phyloP scores from a whole-genome alignment of 2,113 vertebrate genomes.

The Hydrolagus affinis region DNA sequence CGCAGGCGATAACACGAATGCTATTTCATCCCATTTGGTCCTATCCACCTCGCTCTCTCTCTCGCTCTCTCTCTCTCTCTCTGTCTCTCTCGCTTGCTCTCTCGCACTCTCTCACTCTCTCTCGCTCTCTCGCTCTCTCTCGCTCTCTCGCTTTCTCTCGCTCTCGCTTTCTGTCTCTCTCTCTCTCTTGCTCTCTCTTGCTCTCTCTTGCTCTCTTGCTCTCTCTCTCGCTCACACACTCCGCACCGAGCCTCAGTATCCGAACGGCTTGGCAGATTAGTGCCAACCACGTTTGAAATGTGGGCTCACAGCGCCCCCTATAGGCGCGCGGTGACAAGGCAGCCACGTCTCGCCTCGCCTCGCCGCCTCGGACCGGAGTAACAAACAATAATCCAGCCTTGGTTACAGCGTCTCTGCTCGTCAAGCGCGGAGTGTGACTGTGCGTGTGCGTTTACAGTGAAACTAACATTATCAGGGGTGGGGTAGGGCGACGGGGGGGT shows the following conservation, averaged over 20 bases:
- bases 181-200: neutral
- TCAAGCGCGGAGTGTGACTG: neutral
- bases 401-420: neutral
- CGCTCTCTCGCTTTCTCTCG: neutral
- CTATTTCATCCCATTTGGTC: too few relatives aligned
- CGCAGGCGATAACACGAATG: neutral
- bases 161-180: neutral
- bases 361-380: neutral
- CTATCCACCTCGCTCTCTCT: neutral
- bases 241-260: neutral
- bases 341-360: neutral
- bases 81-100: neutral
- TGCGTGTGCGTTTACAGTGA: neutral
- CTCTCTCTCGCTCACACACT: neutral
- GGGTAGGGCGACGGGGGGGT: too few relatives aligned
- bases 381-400: neutral
- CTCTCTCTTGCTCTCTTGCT: neutral
- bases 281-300: neutral
- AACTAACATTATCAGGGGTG: too few relatives aligned
- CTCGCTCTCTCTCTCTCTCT: neutral
- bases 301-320: conserved; percentile 21
- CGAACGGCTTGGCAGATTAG: neutral
- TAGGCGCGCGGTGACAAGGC: neutral
- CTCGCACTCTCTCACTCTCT: neutral
- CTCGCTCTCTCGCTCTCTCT: neutral